These are phyloP conservation scores for Buathra laborator DNA, from an alignment of 2,888 invertebrate genomes.

Conservation along the genomic window DNA sequence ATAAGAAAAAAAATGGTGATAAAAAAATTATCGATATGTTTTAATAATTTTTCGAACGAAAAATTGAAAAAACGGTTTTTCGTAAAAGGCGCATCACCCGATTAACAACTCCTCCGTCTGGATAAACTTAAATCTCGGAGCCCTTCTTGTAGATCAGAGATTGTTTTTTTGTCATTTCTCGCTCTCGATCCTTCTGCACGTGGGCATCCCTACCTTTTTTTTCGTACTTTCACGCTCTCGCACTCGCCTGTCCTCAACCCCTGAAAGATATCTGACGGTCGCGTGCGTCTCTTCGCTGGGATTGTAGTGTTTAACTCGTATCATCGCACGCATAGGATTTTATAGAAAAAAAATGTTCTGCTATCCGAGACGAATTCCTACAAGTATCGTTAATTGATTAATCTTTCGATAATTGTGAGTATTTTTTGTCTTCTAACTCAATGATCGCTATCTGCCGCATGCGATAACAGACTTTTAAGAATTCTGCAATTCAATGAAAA, in stretches of 20 bases:
- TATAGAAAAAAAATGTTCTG: neutral
- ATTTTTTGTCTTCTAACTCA: neutral
- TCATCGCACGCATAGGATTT: neutral
- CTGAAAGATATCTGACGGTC: constrained; percentile 43
- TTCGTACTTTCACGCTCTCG: constrained; percentile 39
- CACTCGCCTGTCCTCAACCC: constrained; percentile 24
- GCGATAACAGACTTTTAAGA: too few relatives aligned
- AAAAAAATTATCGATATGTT: too few relatives aligned
- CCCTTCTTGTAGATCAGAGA: neutral
- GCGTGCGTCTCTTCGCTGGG: constrained; percentile 36
- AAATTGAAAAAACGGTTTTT: too few relatives aligned
- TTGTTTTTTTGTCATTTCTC: constrained; percentile 45
- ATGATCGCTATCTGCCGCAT: neutral
- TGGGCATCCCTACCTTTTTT: constrained; percentile 49
- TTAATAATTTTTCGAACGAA: too few relatives aligned
- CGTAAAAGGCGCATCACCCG: constrained; percentile 5
- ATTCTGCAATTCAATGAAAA: too few relatives aligned
- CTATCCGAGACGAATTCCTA: constrained; percentile 15
- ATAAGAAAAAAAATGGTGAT: neutral
- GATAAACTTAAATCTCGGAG: constrained; percentile 20
- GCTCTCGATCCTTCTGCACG: constrained; percentile 57
- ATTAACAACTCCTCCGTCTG: constrained; percentile 9
- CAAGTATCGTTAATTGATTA: neutral
- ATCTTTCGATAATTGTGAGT: neutral
- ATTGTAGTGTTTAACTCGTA: neutral